phyloP scores from a whole-genome alignment of 2,797 vertebrate species.

The Graptemys geographica region DNA sequence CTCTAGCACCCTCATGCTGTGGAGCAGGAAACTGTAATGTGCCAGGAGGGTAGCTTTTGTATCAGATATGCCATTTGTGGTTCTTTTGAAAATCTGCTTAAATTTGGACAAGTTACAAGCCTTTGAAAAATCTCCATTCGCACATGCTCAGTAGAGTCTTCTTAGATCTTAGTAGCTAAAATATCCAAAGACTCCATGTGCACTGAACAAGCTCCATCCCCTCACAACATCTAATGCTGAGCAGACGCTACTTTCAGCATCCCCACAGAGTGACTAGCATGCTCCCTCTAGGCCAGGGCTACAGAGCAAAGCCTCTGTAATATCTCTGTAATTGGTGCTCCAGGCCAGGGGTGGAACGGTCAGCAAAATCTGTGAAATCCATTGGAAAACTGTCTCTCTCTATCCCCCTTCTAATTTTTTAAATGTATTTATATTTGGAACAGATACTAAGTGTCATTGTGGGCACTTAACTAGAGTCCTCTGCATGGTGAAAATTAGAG shows the following conservation, averaged over 20 bases:
- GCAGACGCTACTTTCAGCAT: not conserved
- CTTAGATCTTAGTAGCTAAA: not conserved
- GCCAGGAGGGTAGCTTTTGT: not conserved
- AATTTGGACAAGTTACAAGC: not conserved
- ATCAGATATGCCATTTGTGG: not conserved
- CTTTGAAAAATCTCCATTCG: not conserved
- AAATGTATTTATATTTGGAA: no score
- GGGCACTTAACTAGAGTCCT: not conserved
- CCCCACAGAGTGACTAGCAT: not conserved
- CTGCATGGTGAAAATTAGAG: not conserved
- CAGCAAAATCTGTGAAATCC: no score
- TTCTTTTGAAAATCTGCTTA: not conserved
- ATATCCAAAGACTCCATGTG: not conserved
- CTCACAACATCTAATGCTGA: not conserved
- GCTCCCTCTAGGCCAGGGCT: not conserved
- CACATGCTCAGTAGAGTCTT: no score
- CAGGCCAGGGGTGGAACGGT: not conserved
- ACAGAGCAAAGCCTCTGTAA: not conserved
- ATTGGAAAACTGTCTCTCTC: no score
- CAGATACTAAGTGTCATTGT: not conserved
- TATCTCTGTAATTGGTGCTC: not conserved
- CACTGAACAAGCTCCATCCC: not conserved
- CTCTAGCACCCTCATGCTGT: not conserved
- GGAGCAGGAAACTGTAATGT: not conserved
- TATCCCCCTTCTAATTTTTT: no score